A percentile compares a stretch with the other conserved stretches of the same genome.
Conservation (phyloP, 2,113 vertebrate species). For the Gadus chalcogrammus region DNA sequence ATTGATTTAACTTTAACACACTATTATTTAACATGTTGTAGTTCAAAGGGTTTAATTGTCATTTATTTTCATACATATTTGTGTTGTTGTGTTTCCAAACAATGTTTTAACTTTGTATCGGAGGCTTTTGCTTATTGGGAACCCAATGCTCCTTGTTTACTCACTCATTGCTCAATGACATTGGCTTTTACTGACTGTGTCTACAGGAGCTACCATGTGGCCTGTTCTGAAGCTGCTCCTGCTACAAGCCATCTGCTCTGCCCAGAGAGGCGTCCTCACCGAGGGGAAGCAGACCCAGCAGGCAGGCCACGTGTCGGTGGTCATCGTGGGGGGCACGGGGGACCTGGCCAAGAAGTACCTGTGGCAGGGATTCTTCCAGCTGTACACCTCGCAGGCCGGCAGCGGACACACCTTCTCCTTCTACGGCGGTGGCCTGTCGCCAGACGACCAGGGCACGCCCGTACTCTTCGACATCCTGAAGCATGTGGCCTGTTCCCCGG, state of each 20-base stretch:
- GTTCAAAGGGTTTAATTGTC: neutral
- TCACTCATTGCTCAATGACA: neutral
- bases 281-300: slow-evolving; percentile 43
- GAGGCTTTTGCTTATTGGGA: neutral
- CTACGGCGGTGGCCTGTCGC: slow-evolving; percentile 77
- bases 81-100: no score
- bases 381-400: slow-evolving; percentile 80
- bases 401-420: slow-evolving; percentile 86
- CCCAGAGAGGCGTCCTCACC: slow-evolving; percentile 39
- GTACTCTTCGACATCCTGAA: slow-evolving; percentile 81
- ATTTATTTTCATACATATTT: neutral
- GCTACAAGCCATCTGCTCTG: slow-evolving; percentile 66
- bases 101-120: no score
- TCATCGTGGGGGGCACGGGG: slow-evolving; percentile 88
- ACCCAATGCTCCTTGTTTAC: neutral
- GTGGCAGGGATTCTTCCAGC: slow-evolving; percentile 92
- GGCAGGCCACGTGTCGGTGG: slow-evolving; percentile 82
- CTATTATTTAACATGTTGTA: no score
- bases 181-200: slow-evolving; percentile 14
- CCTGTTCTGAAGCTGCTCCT: slow-evolving; percentile 41
- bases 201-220: slow-evolving; percentile 52
- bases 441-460: slow-evolving; percentile 64
- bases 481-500: slow-evolving; percentile 73
- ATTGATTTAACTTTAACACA: no score
- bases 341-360: slow-evolving; percentile 93